These are phyloP conservation scores for Trematomus loennbergii DNA, from an alignment of 2,113 vertebrate species.

Conservation along the genomic window DNA sequence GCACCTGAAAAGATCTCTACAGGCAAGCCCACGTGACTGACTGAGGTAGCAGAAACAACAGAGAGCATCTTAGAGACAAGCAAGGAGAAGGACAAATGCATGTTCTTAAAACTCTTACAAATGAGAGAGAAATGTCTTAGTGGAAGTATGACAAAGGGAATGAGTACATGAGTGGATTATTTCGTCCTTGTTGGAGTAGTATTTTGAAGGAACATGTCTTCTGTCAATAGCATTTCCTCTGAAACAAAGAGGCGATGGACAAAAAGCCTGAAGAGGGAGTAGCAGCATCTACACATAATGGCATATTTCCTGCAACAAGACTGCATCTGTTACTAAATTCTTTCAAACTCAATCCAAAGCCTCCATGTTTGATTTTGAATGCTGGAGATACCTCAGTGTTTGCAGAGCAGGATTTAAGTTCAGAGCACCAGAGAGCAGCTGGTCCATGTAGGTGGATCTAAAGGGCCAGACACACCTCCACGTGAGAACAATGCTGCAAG, in stretches of 20 bases:
- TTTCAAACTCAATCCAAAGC: neutral
- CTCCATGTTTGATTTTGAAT: neutral
- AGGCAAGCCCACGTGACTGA: conserved; percentile 30
- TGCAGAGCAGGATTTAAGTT: conserved; percentile 18
- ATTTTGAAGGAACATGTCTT: neutral
- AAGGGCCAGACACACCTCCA: conserved; percentile 93
- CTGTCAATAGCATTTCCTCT: neutral
- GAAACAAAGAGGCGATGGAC: neutral
- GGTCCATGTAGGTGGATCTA: conserved; percentile 57
- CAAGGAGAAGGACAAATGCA: neutral
- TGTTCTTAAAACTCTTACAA: neutral
- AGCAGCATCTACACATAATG: neutral
- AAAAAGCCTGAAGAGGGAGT: neutral
- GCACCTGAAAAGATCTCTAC: conserved; percentile 15
- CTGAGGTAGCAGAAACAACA: conserved; percentile 67
- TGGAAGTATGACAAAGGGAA: neutral
- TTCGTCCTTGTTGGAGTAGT: conserved; percentile 1
- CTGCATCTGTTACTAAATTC: neutral
- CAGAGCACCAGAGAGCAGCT: conserved; percentile 38
- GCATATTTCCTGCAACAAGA: no score
- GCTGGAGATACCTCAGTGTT: neutral
- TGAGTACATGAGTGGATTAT: neutral
- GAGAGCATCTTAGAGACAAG: conserved; percentile 7
- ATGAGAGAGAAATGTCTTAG: neutral
- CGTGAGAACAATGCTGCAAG: conserved; percentile 85